Base-by-base conservation (phyloP, 2,113 vertebrate genomes). In the Gambusia affinis region DNA sequence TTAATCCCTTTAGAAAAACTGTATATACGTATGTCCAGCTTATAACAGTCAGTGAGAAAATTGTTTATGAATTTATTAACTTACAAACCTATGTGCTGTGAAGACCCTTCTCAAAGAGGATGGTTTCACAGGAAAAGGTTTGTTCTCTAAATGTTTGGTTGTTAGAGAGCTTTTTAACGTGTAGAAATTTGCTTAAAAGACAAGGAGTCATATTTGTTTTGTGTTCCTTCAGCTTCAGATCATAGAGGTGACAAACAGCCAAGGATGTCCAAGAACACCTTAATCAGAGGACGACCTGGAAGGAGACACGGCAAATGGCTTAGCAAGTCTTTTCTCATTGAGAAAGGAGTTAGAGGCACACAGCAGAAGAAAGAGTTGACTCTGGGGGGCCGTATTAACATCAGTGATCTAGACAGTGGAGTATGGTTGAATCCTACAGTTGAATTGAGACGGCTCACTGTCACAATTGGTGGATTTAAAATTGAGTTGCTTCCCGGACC, bases 401-500 rank as follows among this genome's bases (percentile, higher is more conserved):
- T 89, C n/a, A 78, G 91, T 37, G 72, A 92, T 70, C 80, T 94
- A 10, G 82, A 91, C 17, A 28, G 81, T 47, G 87, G 79, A 71
- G 64, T 82, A 1, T 94, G 93, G 78, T 82, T 95, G 81, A 94
- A 90, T 33, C 94, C 95, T 12, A 83, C 90, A 1, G 95, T 95
- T 39, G 89, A 93, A 71, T 78, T 95, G 73, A 91, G 91, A 79
- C 83, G 92, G 60, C 64, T 95, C 76, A 95, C 95, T 0, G 95
- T 95, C 60, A 95, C 94, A 4, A 94, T 95, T 24, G 95, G 92
- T 22, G 95, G 94, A 66, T 95, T 94, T 76, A 93, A 75, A 84
- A 95, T 95, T 15, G 95, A 95, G 82, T 88, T 95, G 61, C 92
- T 94, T 63, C 94, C 94, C 14, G 94, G 94, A 73, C 94, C 94